These are phyloP conservation scores for Papilio polytes DNA, from an alignment of 1,140 invertebrate genomes.

Conservation along the genomic window DNA sequence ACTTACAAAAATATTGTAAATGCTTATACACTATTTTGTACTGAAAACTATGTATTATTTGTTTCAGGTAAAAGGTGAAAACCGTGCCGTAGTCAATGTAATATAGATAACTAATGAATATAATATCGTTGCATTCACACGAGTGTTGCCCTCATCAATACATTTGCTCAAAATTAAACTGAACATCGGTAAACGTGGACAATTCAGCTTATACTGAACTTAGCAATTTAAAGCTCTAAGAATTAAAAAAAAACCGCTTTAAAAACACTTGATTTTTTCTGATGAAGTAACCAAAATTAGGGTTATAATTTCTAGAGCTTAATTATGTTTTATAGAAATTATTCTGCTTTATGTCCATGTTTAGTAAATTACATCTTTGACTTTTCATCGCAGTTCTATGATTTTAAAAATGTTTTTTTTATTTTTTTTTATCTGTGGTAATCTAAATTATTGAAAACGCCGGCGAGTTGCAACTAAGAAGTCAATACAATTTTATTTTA, in stretches of 20 bases:
- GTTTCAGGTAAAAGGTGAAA: constrained; percentile 45
- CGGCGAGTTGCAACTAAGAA: not conserved
- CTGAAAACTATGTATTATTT: not conserved
- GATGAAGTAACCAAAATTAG: not conserved
- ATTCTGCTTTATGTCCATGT: not conserved
- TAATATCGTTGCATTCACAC: constrained; percentile 51
- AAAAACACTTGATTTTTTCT: too few species aligned
- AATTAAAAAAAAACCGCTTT: not conserved
- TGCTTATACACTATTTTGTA: too few species aligned
- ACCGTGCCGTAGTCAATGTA: constrained; percentile 50
- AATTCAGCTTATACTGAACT: not conserved
- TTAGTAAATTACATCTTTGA: not conserved
- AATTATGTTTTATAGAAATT: not conserved
- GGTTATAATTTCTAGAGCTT: not conserved
- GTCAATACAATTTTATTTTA: constrained; percentile 4
- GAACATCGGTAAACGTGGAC: constrained; percentile 6
- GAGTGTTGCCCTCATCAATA: constrained; percentile 17
- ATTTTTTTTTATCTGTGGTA: not conserved
- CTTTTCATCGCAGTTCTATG: not conserved
- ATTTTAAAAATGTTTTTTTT: not conserved
- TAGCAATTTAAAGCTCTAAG: not conserved
- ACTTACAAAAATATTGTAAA: too few species aligned
- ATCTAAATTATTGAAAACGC: not conserved
- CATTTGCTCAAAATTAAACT: constrained; percentile 40
- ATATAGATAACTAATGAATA: constrained; percentile 45